Base-by-base conservation (phyloP, 2,888 invertebrate genomes). In the Antheraea assamensis region DNA sequence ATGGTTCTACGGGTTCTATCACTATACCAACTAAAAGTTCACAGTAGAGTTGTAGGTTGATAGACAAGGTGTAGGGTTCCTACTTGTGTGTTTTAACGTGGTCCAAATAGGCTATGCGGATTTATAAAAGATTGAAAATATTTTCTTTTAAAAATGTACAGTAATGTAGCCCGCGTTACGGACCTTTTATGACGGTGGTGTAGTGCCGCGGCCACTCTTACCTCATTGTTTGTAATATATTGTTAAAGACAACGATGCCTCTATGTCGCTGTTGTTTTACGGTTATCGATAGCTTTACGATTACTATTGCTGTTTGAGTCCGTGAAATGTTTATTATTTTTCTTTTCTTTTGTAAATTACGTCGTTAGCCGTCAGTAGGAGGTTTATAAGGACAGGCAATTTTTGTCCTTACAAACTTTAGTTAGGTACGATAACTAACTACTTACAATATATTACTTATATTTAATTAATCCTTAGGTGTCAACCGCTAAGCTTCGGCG, bases 191-290 rank as follows among this genome's bases (percentile, higher is more conserved):
- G n/a, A n/a, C 4, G n/a, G n/a, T n/a, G 55, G 5, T 21, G 10
- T 55, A n/a, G 10, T 21, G 55, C n/a, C 4, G 55, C 7, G 52
- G 21, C 24, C 24, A 24, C 24, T 58, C 58, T 7, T 13, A 10
- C 10, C 15, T n/a, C 24, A 58, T 24, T 58, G 24, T 13, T 15
- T 24, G 24, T 58, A n/a, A 24, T 71, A 71, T 55, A 68, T 73
- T 73, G 73, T 73, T 27, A 35, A 27, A n/a, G 74, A 74, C 74
- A 74, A 73, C 73, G 55, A 64, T n/a, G 72, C 71, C 72, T 68
- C 58, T 42, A 58, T 71, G 42, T 30, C 52, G n/a, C 24, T 52
- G 21, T 52, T 52, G 52, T 73, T 71, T 47, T 55, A 71, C 52
- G 17, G 10, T 71, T 55, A 55, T 71, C 55, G 66, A 66, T 7